Percentiles rank a stretch among this genome's conserved stretches.
phyloP scores from a whole-genome alignment of 2,888 invertebrate genomes.

The Leptura quadrifasciata region DNA sequence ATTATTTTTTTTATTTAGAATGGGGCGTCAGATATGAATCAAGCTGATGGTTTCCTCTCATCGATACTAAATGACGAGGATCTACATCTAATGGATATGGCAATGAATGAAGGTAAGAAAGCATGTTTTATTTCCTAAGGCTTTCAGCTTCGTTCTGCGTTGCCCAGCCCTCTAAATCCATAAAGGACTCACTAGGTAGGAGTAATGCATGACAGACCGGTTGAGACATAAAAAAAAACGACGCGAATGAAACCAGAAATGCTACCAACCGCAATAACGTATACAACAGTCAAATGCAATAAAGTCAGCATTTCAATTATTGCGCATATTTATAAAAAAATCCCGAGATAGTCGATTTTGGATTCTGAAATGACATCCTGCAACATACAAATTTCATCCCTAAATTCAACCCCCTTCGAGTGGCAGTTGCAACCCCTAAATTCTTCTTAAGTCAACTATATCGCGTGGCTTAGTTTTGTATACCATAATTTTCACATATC shows the following conservation, averaged over 20 bases:
- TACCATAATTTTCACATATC: too few species aligned
- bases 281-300: too few species aligned
- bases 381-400: too few species aligned
- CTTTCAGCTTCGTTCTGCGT: not conserved
- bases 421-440: too few species aligned
- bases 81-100: slow-evolving; percentile 93
- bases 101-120: slow-evolving; percentile 83
- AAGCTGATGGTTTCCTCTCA: slow-evolving; percentile 90
- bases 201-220: not conserved
- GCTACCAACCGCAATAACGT: too few species aligned
- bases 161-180: not conserved
- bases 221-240: not conserved
- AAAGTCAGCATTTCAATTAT: too few species aligned
- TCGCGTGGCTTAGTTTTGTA: too few species aligned
- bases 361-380: too few species aligned
- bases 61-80: slow-evolving; percentile 93
- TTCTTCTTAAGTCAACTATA: too few species aligned
- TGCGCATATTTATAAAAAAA: too few species aligned
- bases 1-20: slow-evolving; percentile 72
- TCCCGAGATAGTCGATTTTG: too few species aligned
- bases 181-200: not conserved
- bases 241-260: not conserved
- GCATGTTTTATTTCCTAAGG: not conserved
- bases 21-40: slow-evolving; percentile 81
- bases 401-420: too few species aligned